Evolutionary conservation across 1,140 invertebrate species (phyloP), one percentile per base, ranked within the genome.

Genomic region (Wiebesia pumilae): DNA sequence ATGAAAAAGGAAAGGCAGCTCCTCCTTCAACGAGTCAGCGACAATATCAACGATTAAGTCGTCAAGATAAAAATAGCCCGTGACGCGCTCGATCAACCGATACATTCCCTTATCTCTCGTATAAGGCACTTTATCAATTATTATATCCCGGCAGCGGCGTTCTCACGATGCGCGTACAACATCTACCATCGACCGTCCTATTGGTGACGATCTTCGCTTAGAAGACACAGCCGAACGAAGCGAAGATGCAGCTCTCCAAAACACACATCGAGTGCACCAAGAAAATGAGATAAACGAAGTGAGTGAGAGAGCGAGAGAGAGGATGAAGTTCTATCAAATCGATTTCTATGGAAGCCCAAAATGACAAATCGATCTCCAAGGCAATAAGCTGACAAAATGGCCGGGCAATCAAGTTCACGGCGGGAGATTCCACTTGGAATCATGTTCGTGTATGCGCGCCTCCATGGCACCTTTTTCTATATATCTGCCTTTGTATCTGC

Each of bases 341-440:
- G 87, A 87, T 90, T 88, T 90, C 89, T 89, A 89, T 89, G 86
- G 89, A 88, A 87, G 77, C 58, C 12, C 84, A 84, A 87, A 90
- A 90, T 90, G 91, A 91, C 91, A 90, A 91, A 91, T 90, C 89
- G 90, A 91, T 89, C 86, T 89, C 88, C 86, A 87, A 88, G 88
- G 89, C 89, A 91, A 90, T 91, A 91, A 91, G 88, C 89, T 90
- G 89, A 90, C 89, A 90, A 91, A 90, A 91, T 89, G 89, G 88
- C 81, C 88, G 86, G 85, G 90, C 88, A 91, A 90, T 91, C 90
- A 90, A 88, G 84, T 86, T 89, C 90, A 47, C 90, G 84, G 87
- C 90, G 88, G 89, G 90, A 89, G 89, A 90, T 89, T 88, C 89
- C 89, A 91, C 89, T 91, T 88, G 86, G 88, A 83, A 62, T 84